phyloP scores from a whole-genome alignment of 2,113 vertebrate genomes.

The Podocnemis expansa region DNA sequence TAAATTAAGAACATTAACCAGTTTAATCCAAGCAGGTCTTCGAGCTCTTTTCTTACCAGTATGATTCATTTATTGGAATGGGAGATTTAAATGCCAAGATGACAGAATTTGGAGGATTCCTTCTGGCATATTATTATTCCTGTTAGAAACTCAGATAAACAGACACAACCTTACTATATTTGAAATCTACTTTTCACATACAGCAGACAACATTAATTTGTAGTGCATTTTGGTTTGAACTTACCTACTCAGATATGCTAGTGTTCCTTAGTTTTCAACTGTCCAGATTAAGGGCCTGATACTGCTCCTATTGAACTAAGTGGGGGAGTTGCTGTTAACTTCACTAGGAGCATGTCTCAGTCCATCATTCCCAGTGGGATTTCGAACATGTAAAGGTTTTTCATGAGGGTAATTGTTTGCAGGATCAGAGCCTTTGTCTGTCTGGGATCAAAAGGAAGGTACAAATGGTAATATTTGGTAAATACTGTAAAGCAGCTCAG shows the following conservation, averaged over 20 bases:
- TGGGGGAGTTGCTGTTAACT: conserved; percentile 10
- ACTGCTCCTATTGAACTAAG: not conserved
- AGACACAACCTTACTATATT: not conserved
- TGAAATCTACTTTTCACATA: not conserved
- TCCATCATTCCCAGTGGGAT: conserved; percentile 10
- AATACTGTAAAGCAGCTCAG: not conserved
- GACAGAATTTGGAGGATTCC: not conserved
- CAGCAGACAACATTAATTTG: not conserved
- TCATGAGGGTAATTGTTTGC: no score
- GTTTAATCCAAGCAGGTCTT: not conserved
- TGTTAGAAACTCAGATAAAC: not conserved
- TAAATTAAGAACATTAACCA: not conserved
- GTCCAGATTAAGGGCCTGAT: not conserved
- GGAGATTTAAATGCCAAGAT: not conserved
- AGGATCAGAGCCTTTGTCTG: not conserved
- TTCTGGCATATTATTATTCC: conserved; percentile 8
- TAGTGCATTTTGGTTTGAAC: not conserved
- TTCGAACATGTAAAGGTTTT: conserved; percentile 25
- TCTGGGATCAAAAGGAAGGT: conserved; percentile 13
- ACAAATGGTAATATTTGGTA: not conserved
- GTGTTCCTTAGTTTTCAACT: not conserved
- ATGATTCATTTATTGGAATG: not conserved
- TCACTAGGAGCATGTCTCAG: not conserved
- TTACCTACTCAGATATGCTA: not conserved
- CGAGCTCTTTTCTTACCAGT: not conserved